Base-by-base conservation (phyloP, 2,113 vertebrate genomes). In the Chiloscyllium plagiosum region DNA sequence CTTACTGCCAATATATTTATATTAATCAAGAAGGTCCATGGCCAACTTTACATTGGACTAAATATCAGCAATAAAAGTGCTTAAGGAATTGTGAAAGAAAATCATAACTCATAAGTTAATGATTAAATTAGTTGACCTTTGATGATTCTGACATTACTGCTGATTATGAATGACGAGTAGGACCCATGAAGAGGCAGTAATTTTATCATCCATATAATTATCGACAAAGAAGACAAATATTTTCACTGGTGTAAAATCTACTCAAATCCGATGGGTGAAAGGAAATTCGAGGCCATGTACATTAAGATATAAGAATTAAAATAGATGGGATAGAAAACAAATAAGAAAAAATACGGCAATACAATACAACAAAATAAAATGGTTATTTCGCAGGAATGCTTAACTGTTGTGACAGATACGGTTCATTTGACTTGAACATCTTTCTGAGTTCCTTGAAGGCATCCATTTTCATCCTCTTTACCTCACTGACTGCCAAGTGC, bases 401-500 rank as follows among this genome's bases (percentile, higher is more conserved):
- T 95, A 95, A 95, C 37, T 50, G 69, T 95, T 72, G 68, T 50
- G 93, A 95, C 68, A 95, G 69, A 52, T 95, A 95, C 29, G 94
- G 42, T 76, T 95, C 94, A 76, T 95, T 95, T 95, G 26, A 72
- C 26, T 72, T 52, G 42, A 76, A 52, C 94, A 76, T 95, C 42
- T n/a, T 70, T 94, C 47, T 7, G 42, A 76, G 69, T 95, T 72
- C 94, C 94, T 95, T 95, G 94, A 95, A 95, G 94, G 94, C 94
- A 95, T 26, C 69, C 20, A 95, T 47, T 95, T 76, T 95, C 94
- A 50, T 76, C 52, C 42, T 95, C 42, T 72, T 70, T 76, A 72
- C 22, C 69, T 72, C 72, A 95, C 6, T 72, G 69, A 95, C 94
- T 95, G 69, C 94, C 94, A 95, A 95, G 42, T 95, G 68, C 42